Percentiles rank a stretch among this genome's conserved stretches.
Conservation (phyloP, 53 echinoderm and acorn worm genomes). For the Mesocentrotus franciscanus region DNA sequence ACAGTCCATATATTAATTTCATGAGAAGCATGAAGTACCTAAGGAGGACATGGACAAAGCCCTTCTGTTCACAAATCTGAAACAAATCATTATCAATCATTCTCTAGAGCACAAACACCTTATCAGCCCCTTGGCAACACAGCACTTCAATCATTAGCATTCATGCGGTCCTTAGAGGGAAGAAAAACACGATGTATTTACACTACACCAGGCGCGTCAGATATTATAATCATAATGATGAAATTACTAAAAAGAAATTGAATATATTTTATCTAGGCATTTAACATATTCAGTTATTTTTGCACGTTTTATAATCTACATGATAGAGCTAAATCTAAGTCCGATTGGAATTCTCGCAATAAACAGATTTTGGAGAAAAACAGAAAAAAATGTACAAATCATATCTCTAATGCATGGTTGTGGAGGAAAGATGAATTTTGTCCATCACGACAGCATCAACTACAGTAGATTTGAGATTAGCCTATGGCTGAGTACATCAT, state of each 20-base stretch:
- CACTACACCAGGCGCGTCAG: not conserved
- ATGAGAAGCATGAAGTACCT: not conserved
- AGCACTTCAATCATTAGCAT: not conserved
- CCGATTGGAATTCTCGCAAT: not conserved
- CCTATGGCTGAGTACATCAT: slow-evolving; percentile 35
- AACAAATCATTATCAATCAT: not conserved
- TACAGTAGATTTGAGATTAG: not conserved
- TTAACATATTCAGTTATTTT: not conserved
- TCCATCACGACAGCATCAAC: not conserved
- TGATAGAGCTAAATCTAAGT: not conserved
- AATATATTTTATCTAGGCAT: not conserved
- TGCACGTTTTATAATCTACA: not conserved
- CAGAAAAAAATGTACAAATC: not conserved
- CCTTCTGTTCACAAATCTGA: not conserved
- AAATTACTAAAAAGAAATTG: not conserved
- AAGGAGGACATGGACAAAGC: not conserved
- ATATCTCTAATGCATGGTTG: not conserved
- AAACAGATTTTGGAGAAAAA: not conserved
- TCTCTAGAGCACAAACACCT: not conserved
- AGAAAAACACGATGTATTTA: not conserved
- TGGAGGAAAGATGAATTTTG: not conserved
- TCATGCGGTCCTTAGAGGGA: not conserved
- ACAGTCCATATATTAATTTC: not conserved
- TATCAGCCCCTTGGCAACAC: not conserved
- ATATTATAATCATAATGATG: not conserved